These are phyloP conservation scores for Callipepla squamata DNA, from an alignment of 2,113 vertebrate species.

Conservation along the genomic window DNA sequence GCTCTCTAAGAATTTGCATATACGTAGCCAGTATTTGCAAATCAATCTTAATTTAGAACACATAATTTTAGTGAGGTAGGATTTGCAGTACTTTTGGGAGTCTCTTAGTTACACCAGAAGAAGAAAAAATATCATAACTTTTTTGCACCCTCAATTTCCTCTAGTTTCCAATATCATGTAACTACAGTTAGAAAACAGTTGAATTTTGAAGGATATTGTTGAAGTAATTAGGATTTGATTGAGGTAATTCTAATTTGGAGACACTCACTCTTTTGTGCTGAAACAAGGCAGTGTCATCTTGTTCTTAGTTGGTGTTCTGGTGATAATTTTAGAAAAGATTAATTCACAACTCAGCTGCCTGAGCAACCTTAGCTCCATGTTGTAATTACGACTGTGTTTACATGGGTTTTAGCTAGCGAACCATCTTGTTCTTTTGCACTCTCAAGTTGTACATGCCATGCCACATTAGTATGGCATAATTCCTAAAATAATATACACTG, in stretches of 20 bases:
- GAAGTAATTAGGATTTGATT: neutral
- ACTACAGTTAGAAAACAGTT: neutral
- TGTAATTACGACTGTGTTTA: neutral
- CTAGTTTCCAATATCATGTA: neutral
- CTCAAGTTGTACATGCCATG: neutral
- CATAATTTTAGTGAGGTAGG: neutral
- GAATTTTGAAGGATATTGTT: neutral
- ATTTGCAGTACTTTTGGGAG: fast-evolving
- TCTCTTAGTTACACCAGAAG: neutral
- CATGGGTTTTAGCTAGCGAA: neutral
- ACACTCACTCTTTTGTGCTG: neutral
- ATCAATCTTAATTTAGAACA: neutral
- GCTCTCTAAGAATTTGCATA: neutral
- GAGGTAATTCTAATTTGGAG: neutral
- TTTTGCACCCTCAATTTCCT: neutral
- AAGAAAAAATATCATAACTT: neutral
- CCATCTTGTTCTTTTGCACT: neutral
- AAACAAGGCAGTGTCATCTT: neutral
- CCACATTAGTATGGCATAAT: neutral
- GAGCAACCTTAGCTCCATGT: neutral
- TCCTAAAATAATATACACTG: neutral
- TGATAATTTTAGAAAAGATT: neutral
- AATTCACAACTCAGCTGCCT: fast-evolving
- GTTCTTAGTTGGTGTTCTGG: neutral
- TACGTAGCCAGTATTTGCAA: neutral